These are phyloP conservation scores for Limnephilus marmoratus DNA, from an alignment of 2,888 invertebrate species.

Conservation along the genomic window DNA sequence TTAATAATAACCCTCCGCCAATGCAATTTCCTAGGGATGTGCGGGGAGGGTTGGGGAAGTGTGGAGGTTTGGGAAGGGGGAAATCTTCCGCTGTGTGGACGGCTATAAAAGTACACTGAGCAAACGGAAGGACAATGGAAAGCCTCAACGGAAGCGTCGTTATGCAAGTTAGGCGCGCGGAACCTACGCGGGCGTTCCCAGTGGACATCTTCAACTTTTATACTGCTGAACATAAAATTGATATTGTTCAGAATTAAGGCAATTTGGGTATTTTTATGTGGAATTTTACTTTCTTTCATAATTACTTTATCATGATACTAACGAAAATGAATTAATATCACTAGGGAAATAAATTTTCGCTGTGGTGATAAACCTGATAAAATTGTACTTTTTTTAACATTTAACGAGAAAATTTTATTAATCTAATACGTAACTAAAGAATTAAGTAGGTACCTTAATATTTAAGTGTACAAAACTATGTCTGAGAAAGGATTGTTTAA, in stretches of 20 bases:
- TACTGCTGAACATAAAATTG: neutral
- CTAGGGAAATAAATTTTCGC: neutral
- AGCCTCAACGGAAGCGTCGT: slow-evolving; percentile 58
- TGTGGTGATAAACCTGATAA: neutral
- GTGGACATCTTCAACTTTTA: slow-evolving; percentile 13
- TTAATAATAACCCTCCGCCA: slow-evolving; percentile 55
- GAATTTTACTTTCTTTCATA: neutral
- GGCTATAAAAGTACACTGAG: slow-evolving; percentile 57
- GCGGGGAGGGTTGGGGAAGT: neutral
- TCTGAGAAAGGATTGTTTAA: no score
- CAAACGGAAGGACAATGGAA: slow-evolving; percentile 59
- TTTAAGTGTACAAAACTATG: no score
- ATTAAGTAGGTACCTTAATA: no score
- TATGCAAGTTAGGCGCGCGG: slow-evolving; percentile 59
- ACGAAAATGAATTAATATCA: neutral
- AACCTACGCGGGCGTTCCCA: slow-evolving; percentile 4
- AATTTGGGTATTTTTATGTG: neutral
- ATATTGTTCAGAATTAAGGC: neutral
- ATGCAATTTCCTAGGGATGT: slow-evolving; percentile 48
- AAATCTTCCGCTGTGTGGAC: slow-evolving; percentile 38
- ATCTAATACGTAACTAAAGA: neutral
- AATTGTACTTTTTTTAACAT: neutral
- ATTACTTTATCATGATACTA: neutral
- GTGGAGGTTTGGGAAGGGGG: neutral
- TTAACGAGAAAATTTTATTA: neutral